Conservation (phyloP, 1,140 invertebrate genomes). For the Hypothenemus hampei region DNA sequence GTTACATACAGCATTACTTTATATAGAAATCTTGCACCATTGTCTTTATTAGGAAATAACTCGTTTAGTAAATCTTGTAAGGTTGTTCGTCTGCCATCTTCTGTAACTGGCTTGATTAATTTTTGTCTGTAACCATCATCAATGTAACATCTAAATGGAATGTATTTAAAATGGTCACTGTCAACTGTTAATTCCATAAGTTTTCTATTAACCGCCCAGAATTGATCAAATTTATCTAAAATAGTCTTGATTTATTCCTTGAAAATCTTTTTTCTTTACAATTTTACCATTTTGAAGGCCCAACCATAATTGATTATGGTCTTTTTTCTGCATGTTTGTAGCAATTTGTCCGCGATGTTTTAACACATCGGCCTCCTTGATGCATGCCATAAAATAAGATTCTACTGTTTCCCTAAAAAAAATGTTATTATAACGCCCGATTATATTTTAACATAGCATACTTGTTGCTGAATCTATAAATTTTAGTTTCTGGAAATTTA, state of each 20-base stretch:
- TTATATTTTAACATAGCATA: conserved; percentile 46
- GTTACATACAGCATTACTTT: not conserved
- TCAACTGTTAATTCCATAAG: conserved; percentile 81
- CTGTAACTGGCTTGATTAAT: conserved; percentile 68
- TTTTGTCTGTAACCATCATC: conserved; percentile 72
- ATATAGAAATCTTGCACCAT: conserved; percentile 44
- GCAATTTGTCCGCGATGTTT: conserved; percentile 92
- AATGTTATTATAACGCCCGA: not conserved
- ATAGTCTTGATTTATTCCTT: not conserved
- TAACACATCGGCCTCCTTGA: conserved; percentile 97
- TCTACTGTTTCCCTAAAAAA: conserved; percentile 78
- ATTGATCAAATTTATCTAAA: conserved; percentile 96
- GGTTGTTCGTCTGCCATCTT: conserved; percentile 69
- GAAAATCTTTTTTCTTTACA: not conserved
- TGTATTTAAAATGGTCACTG: conserved; percentile 81
- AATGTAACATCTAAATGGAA: conserved; percentile 87
- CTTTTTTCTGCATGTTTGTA: conserved; percentile 94
- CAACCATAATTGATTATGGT: conserved; percentile 94
- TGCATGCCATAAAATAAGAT: conserved; percentile 87
- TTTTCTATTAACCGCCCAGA: conserved; percentile 94
- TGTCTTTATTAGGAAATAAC: conserved; percentile 60
- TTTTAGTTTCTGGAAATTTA: conserved; percentile 76
- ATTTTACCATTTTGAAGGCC: conserved; percentile 83
- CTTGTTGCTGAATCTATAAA: conserved; percentile 75
- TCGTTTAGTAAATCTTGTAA: conserved; percentile 67